A percentile compares a stretch with the other conserved stretches of the same genome.
Evolutionary conservation across 1,140 invertebrate species (phyloP).

Genomic region (Choristoneura fumiferana): DNA sequence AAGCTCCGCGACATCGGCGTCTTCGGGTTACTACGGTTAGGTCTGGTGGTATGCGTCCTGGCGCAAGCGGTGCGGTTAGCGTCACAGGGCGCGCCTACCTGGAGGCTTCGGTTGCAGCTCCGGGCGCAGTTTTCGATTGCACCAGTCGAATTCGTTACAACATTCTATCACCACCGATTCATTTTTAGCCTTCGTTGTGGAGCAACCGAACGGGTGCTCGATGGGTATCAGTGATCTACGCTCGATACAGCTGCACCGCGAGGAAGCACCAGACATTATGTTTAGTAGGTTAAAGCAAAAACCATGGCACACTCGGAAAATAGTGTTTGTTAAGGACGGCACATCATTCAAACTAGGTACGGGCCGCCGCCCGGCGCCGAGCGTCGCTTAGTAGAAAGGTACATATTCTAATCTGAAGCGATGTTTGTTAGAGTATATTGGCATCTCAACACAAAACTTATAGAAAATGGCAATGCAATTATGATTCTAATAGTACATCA

Average conservation of each 20-base stretch:
- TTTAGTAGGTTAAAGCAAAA: slow-evolving; percentile 75
- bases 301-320: slow-evolving; percentile 74
- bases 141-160: slow-evolving; percentile 76
- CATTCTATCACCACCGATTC: slow-evolving; percentile 70
- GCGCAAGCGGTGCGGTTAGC: slow-evolving; percentile 36
- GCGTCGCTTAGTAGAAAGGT: slow-evolving; percentile 45
- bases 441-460: slow-evolving; percentile 75
- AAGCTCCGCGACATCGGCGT: no score
- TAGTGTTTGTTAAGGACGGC: slow-evolving; percentile 67
- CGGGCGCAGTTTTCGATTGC: slow-evolving; percentile 75
- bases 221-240: slow-evolving; percentile 68
- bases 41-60: slow-evolving; percentile 11
- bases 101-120: slow-evolving; percentile 69
- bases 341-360: slow-evolving; percentile 59
- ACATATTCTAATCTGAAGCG: slow-evolving; percentile 71
- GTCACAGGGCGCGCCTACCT: slow-evolving; percentile 72
- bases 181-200: slow-evolving; percentile 69
- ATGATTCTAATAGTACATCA: slow-evolving; percentile 69
- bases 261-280: slow-evolving; percentile 71
- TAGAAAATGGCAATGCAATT: slow-evolving; percentile 66
- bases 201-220: slow-evolving; percentile 75
- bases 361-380: background rate
- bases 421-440: slow-evolving; percentile 70
- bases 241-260: slow-evolving; percentile 73
- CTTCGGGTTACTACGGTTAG: background rate